Base-by-base conservation (phyloP, 1,140 invertebrate genomes). In the Bombyx mandarina region DNA sequence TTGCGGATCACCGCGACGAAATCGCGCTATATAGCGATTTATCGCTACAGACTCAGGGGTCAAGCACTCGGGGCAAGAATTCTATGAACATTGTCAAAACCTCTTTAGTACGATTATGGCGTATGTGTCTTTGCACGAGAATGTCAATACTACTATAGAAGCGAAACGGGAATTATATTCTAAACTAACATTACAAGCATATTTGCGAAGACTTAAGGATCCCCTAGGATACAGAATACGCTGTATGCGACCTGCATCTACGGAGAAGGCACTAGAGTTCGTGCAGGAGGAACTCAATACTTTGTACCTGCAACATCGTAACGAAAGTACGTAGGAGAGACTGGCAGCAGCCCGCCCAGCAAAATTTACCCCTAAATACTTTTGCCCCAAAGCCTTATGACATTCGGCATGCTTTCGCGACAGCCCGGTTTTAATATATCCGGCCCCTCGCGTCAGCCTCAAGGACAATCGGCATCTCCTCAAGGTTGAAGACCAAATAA, bases 71-170 rank as follows among this genome's bases (percentile, higher is more conserved):
- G 1, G 60, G 1, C 65, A 67, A 18, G 60, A 65, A 46, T 65
- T 62, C 52, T 70, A 65, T 45, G 67, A 67, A 8, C 49, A 59
- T 43, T 65, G 58, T n/a, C 56, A 3, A 62, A 60, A 51, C 10
- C 8, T 64, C 7, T 64, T 64, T 12, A 67, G 60, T 46, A 67
- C 57, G 7, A 63, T 69, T n/a, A 64, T 66, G 60, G 62, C 61
- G 0, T 69, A 64, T 26, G 53, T 64, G 3, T 54, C 59, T 1
- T 56, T 66, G 43, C 63, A 69, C 43, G 64, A 69, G 22, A 43
- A 47, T 8, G n/a, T 65, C 22, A 8, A 6, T 7, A 62, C 58
- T 8, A 65, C 63, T 5, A 53, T 65, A 44, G 59, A 66, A 26
- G 63, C 67, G n/a, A 69, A 66, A 51, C 56, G 52, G 3, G 49